Evolutionary conservation across 2,888 invertebrate genomes (phyloP), one percentile per base, ranked within the genome.

Genomic region (Lobophora halterata): DNA sequence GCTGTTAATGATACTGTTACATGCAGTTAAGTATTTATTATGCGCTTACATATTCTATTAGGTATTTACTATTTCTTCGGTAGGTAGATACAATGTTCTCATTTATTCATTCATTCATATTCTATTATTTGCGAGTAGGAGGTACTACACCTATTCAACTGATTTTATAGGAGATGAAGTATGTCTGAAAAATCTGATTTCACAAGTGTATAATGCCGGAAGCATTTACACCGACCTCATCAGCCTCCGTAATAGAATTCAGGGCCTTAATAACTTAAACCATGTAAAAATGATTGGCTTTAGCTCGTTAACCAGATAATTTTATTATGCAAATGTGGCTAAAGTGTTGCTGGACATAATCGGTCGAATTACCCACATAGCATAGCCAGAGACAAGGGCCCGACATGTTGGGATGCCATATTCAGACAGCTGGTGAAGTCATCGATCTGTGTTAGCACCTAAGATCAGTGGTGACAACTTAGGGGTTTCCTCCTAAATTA

Each of bases 321-420:
- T 86, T 82, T 79, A 86, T 87, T 87, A 86, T 85, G 86, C 83
- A 86, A 87, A 87, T 85, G 58, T 53, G 72, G 65, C 69, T 85
- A 81, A 86, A 81, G 85, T 86, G 86, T 85, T 83, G 78, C 78
- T 71, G 65, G 76, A 68, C 65, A 71, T 82, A 81, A 86, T 83
- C 72, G 74, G 64, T 78, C 65, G 72, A 76, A 80, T 74, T 52
- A 52, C 41, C 27, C 27, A 38, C 46, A 46, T 50, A 34, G 53
- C 55, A 50, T 52, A 55, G 40, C 59, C 58, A 58, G 65, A 61
- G 70, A 68, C 66, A 71, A 71, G 39, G 19, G 7, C 25, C 16
- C 17, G 24, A 31, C 20, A 33, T 35, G 39, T 31, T 31, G 7
- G 16, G 13, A 20, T 34, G 40, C 8, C 3, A 11, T 8, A 10